Evolutionary conservation across 2,888 invertebrate genomes (phyloP), one percentile per base, ranked within the genome.

Genomic region (Osmoderma eremita): DNA sequence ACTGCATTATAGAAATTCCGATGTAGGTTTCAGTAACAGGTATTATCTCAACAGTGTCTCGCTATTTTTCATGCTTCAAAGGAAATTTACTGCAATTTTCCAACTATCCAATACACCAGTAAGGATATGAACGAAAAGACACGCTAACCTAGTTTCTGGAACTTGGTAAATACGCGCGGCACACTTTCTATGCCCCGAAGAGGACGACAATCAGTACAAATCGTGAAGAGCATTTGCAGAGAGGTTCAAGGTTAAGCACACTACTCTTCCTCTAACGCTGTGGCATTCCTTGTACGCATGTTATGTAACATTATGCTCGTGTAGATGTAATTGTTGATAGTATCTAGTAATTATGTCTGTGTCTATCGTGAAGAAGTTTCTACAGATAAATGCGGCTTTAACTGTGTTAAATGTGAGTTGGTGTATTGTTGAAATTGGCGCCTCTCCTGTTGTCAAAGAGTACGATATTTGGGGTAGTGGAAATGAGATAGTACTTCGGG

Each of bases 381-480:
- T 30, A 6, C 30, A 30, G 30, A 30, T 30, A 30, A 30, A 10
- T 30, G 30, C 30, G 10, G 6, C 10, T 1, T 30, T 30, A 30
- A 30, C 1, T 30, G 30, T 30, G 30, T 30, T 30, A 8, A 1
- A 6, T 30, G 30, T 1, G 1, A 6, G 30, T 30, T 6, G 30
- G 30, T 6, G 6, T 2, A 10, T 13, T 22, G 22, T 50, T 22
- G 4, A 30, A 50, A 13, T 13, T 12, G 24, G 24, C 48, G 39
- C 63, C 8, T 18, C 56, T 6, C 73, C 74, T 6, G 15, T 67
- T 22, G 18, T 72, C 13, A 53, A 49, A 6, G 69, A 69, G 63
- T 70, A 71, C 24, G 78, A 78, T 73, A 77, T 78, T 54, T 78
- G 77, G 78, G 68, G 69, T 12, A 77, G 73, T 54, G 61, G 66